A percentile compares a stretch with the other conserved stretches of the same genome.
These are phyloP conservation scores for Noctilio leporinus DNA, from an alignment of 2,113 vertebrate genomes.

Conservation along the genomic window DNA sequence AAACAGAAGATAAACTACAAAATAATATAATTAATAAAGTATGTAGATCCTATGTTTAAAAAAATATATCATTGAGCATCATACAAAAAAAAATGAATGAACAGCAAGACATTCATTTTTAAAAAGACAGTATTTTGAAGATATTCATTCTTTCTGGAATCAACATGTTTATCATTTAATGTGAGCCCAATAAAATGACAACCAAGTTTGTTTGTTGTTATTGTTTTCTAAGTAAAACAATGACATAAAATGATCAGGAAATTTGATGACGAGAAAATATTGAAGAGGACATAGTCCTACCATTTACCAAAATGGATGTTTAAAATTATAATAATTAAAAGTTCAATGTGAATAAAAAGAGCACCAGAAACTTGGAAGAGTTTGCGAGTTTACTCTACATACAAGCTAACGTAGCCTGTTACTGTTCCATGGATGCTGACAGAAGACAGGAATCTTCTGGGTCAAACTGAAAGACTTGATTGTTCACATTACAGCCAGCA, in stretches of 20 bases:
- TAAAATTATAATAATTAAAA: not conserved
- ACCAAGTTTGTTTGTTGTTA: not conserved
- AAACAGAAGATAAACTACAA: not conserved
- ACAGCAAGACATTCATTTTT: not conserved
- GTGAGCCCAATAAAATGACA: not conserved
- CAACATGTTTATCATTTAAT: not conserved
- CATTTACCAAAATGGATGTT: not conserved
- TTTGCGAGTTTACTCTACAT: not conserved
- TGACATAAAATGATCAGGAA: not conserved
- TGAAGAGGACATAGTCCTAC: not conserved
- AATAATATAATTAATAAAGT: not conserved
- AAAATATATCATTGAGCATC: not conserved
- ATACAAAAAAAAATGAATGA: not conserved
- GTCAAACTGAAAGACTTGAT: not conserved
- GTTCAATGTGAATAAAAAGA: not conserved
- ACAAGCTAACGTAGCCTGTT: not conserved
- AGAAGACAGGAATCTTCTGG: not conserved
- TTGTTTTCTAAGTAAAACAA: not conserved
- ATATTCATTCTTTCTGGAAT: not conserved
- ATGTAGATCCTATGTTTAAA: not conserved
- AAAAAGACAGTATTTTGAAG: not conserved
- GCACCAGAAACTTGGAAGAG: not conserved
- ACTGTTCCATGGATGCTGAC: not conserved
- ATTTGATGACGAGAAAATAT: not conserved
- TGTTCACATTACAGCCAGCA: not conserved